Evolutionary conservation across 2,797 vertebrate genomes (phyloP).

Genomic region (Neomorphus geoffroyi): DNA sequence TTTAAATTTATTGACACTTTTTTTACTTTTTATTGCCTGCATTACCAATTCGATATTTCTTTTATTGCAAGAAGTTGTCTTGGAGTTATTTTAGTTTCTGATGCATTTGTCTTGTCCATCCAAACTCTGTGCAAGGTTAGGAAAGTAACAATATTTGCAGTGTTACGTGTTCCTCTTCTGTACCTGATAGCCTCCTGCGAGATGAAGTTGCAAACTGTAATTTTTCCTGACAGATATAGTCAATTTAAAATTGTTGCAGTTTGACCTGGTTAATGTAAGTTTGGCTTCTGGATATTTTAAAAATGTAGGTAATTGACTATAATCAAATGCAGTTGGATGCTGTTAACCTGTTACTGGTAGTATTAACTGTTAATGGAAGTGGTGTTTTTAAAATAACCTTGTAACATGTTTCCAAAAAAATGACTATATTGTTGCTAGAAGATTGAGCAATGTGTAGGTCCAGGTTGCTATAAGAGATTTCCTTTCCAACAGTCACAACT

Average conservation of each 20-base stretch:
- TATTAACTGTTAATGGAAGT: neutral
- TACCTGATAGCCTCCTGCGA: neutral
- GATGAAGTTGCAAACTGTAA: neutral
- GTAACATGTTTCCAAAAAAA: neutral
- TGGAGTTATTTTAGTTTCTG: neutral
- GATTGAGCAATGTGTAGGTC: no score
- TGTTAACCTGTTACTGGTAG: neutral
- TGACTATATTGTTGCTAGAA: neutral
- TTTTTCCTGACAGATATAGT: conserved; percentile 4
- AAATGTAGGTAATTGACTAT: neutral
- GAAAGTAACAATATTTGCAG: neutral
- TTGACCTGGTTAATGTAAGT: neutral
- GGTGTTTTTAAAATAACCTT: neutral
- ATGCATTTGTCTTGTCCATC: neutral
- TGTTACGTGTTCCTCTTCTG: neutral
- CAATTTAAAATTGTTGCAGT: neutral
- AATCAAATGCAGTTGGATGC: neutral
- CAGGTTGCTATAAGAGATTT: neutral
- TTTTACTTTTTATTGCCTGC: neutral
- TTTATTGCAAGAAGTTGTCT: neutral
- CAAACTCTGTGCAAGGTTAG: neutral
- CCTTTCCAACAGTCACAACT: neutral
- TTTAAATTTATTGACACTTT: neutral
- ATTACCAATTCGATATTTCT: neutral
- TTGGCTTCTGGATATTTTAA: conserved; percentile 13